These are phyloP conservation scores for Caiman crocodilus DNA, from an alignment of 2,797 vertebrate species.

Conservation along the genomic window DNA sequence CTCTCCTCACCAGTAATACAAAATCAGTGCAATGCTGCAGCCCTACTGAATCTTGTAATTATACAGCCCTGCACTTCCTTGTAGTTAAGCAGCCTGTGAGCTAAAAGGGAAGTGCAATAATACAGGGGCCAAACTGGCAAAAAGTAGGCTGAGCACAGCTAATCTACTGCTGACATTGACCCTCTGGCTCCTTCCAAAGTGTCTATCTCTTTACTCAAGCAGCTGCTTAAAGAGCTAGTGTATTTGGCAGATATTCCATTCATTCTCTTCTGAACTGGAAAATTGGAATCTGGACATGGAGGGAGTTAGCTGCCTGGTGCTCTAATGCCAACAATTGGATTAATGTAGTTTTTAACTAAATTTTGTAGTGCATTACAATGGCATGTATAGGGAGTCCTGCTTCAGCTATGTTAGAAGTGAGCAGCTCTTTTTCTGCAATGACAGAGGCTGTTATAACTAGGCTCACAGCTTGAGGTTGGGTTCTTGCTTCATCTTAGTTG, in stretches of 20 bases:
- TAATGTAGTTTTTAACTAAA: not conserved
- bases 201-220: not conserved
- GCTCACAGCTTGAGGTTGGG: not conserved
- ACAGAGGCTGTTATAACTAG: not conserved
- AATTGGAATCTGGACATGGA: too few species aligned
- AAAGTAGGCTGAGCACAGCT: not conserved
- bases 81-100: rapidly evolving
- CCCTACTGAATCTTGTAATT: too few species aligned
- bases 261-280: too few species aligned
- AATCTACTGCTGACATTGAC: not conserved
- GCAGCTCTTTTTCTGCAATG: not conserved
- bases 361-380: not conserved
- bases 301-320: too few species aligned
- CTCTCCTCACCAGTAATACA: rapidly evolving
- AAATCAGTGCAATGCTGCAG: rapidly evolving
- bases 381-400: not conserved
- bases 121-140: too few species aligned
- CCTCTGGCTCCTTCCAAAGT: not conserved
- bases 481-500: not conserved
- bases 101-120: rapidly evolving
- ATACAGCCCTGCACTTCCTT: rapidly evolving
- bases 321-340: too few species aligned
- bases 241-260: not conserved
- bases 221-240: not conserved
- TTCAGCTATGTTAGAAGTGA: not conserved